Evolutionary conservation across 1,140 invertebrate genomes (phyloP), one percentile per base, ranked within the genome.

Genomic region (Drosophila suzukii): DNA sequence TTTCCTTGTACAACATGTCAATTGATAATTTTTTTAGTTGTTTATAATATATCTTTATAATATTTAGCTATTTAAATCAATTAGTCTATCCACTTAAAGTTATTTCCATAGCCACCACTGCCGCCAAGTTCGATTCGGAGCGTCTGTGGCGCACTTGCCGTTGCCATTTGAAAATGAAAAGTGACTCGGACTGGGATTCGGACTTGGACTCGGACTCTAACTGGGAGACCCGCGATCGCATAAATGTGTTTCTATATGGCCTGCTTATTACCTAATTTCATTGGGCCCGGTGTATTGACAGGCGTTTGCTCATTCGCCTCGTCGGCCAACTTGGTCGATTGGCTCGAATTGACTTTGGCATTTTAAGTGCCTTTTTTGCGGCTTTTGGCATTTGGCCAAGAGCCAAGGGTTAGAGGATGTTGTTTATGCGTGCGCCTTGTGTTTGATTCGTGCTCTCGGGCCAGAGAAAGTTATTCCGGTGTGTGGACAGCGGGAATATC

Each of bases 231-330:
- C 20, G 17, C 39, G 50, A 57, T 66, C 51, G 63, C 58, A 61
- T 78, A 62, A 61, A 63, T 78, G 58, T 72, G 44, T 65, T 53
- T 78, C 56, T 63, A 83, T 88, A 83, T 80, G 80, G 75, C 56
- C 79, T 51, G 80, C 84, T 84, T 89, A 89, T 89, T 89, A 89
- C 84, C 84, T 89, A 89, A 89, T 89, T 89, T 89, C 84, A 84
- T 84, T 84, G 67, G 67, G 47, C 73, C 36, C 20, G 49, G 58
- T 62, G 50, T 49, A 73, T 67, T 79, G 76, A 79, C 76, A 73
- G 76, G 51, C 56, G 50, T 47, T 51, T 58, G 67, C 67, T 49
- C 50, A 58, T 71, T 61, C 59, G 70, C 50, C 55, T 39, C 55
- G 56, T 59, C 55, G 53, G 13, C 44, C 24, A 36, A 34, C 32